A percentile compares a stretch with the other conserved stretches of the same genome.
Evolutionary conservation across 2,113 vertebrate species (phyloP).

Genomic region (Sturnus vulgaris): DNA sequence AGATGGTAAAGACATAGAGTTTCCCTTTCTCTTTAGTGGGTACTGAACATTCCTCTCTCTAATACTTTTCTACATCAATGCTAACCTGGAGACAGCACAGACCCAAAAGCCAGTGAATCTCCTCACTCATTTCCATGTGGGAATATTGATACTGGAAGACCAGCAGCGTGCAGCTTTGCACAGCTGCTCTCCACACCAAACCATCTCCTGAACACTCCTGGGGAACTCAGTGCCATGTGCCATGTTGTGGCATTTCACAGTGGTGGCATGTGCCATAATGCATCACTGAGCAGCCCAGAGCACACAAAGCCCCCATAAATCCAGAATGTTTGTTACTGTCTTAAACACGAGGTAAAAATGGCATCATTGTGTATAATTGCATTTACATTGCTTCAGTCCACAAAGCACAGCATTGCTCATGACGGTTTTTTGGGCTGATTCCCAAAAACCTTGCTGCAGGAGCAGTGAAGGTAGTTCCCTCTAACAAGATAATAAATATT

Average conservation of each 20-base stretch:
- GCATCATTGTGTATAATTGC: not conserved
- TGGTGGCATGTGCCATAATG: not conserved
- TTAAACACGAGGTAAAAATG: not conserved
- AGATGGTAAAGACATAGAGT: not conserved
- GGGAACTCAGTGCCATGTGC: not conserved
- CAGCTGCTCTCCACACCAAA: slow-evolving; percentile 19
- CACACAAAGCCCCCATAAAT: not conserved
- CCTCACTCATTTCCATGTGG: slow-evolving; percentile 26
- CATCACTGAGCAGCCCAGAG: not conserved
- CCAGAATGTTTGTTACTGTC: not conserved
- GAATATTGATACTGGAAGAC: slow-evolving; percentile 33
- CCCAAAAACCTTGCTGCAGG: not conserved
- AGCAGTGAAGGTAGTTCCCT: not conserved
- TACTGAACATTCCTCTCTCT: not conserved
- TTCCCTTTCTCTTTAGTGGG: not conserved
- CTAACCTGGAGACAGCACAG: not conserved
- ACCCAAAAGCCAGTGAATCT: not conserved
- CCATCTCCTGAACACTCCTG: slow-evolving; percentile 25
- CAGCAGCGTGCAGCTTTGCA: slow-evolving; percentile 16
- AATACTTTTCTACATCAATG: not conserved
- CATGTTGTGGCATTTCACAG: slow-evolving; percentile 20
- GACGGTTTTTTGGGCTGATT: not conserved
- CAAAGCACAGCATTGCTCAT: fast-evolving
- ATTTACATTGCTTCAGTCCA: not conserved
- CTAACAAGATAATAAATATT: not conserved